phyloP scores from a whole-genome alignment of 2,888 invertebrate species.

The Punctoribates punctum region DNA sequence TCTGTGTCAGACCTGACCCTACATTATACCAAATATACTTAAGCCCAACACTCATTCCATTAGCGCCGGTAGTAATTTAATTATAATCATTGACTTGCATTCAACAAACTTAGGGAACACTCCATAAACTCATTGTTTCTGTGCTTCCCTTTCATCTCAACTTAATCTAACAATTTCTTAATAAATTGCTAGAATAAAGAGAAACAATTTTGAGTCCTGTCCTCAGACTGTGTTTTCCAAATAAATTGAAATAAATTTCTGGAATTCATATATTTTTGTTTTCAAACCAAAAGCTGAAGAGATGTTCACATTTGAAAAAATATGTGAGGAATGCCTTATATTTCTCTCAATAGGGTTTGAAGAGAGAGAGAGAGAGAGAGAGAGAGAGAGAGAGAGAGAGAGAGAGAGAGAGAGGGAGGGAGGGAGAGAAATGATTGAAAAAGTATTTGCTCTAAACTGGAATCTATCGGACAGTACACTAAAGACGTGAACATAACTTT shows the following conservation, averaged over 20 bases:
- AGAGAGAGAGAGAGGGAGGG: no score
- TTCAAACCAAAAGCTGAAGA: neutral
- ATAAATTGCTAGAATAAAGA: neutral
- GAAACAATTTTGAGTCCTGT: no score
- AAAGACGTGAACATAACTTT: neutral
- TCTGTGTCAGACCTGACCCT: neutral
- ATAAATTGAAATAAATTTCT: slow-evolving; percentile 26
- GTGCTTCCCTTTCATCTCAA: neutral
- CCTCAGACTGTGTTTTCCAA: neutral
- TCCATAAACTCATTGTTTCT: neutral
- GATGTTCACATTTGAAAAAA: slow-evolving; percentile 25
- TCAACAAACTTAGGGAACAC: neutral
- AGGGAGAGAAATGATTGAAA: neutral
- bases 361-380: slow-evolving; percentile 17
- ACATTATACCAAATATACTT: neutral
- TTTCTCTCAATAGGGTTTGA: neutral
- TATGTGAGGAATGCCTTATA: slow-evolving; percentile 24
- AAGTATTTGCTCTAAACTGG: neutral
- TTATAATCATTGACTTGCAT: slow-evolving; percentile 32
- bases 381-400: no score
- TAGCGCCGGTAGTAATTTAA: slow-evolving; percentile 21
- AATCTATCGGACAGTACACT: slow-evolving; percentile 16
- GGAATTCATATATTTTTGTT: slow-evolving; percentile 26
- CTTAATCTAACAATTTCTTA: neutral
- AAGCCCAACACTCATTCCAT: slow-evolving; percentile 16